A percentile compares a stretch with the other conserved stretches of the same genome.
These are phyloP conservation scores for Drosophila picticornis DNA, from an alignment of 2,888 invertebrate genomes.

Conservation along the genomic window DNA sequence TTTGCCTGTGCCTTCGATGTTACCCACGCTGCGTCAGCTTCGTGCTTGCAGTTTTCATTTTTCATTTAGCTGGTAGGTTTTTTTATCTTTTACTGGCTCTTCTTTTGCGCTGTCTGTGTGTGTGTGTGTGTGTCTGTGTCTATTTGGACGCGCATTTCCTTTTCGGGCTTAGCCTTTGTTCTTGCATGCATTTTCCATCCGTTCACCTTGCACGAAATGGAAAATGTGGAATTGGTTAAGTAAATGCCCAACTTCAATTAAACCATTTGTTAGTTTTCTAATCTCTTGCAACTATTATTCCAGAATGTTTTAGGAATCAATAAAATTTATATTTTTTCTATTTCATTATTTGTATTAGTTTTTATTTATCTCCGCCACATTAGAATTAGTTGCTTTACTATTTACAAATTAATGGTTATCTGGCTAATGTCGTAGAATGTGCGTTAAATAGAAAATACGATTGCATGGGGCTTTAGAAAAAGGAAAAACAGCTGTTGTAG, in stretches of 20 bases:
- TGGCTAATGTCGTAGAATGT: background rate
- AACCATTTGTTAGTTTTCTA: background rate
- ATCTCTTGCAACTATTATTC: background rate
- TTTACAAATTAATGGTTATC: background rate
- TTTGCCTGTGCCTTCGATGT: constrained; percentile 41
- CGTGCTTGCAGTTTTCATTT: constrained; percentile 53
- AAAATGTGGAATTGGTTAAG: constrained; percentile 60
- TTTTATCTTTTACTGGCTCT: constrained; percentile 49
- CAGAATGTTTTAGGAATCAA: background rate
- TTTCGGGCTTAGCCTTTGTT: constrained; percentile 24
- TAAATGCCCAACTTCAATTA: constrained; percentile 24
- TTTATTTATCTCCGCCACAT: background rate
- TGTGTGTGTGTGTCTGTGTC: background rate
- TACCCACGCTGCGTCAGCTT: constrained; percentile 40
- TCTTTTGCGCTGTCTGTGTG: constrained; percentile 11
- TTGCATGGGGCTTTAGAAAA: background rate
- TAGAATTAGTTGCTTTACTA: background rate
- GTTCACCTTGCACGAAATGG: constrained; percentile 36
- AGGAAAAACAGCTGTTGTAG: constrained; percentile 4
- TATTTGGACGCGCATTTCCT: constrained; percentile 19
- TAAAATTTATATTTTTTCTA: too few relatives aligned
- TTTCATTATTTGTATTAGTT: background rate
- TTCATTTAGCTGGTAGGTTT: constrained; percentile 55
- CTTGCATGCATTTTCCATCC: constrained; percentile 33
- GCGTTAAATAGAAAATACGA: background rate